Evolutionary conservation across 2,113 vertebrate genomes (phyloP).

Genomic region (Poeciliopsis retropinna): DNA sequence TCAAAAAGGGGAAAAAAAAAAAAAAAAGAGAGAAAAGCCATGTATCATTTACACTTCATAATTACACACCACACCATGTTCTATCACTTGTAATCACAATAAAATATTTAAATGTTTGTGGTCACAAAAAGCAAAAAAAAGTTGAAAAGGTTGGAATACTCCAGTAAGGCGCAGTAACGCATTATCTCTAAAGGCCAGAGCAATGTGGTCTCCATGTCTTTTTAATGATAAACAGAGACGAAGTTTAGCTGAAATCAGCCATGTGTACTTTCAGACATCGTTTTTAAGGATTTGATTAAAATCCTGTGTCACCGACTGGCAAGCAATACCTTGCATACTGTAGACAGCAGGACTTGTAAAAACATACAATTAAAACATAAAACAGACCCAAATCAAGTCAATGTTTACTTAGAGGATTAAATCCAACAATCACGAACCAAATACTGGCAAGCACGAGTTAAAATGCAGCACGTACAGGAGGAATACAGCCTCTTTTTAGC

Average conservation of each 20-base stretch:
- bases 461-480: slow-evolving; percentile 47
- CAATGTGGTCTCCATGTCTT: too few species aligned
- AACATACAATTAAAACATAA: slow-evolving; percentile 66
- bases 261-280: slow-evolving; percentile 51
- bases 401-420: slow-evolving; percentile 62
- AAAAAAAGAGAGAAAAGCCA: too few species aligned
- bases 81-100: too few species aligned
- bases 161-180: too few species aligned
- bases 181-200: too few species aligned
- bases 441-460: slow-evolving; percentile 42
- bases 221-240: slow-evolving; percentile 4
- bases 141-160: too few species aligned
- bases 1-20: too few species aligned
- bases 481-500: slow-evolving; percentile 22
- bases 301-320: slow-evolving; percentile 46
- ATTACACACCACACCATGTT: too few species aligned
- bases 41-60: too few species aligned
- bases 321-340: slow-evolving; percentile 22
- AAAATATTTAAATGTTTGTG: too few species aligned
- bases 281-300: slow-evolving; percentile 51
- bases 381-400: slow-evolving; percentile 59
- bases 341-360: slow-evolving; percentile 51
- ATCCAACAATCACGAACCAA: slow-evolving; percentile 57
- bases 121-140: too few species aligned
- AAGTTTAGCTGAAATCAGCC: slow-evolving; percentile 43